Percentiles rank a stretch among this genome's conserved stretches.
Evolutionary conservation across 2,797 vertebrate genomes (phyloP).

Genomic region (Eleutherodactylus coqui): DNA sequence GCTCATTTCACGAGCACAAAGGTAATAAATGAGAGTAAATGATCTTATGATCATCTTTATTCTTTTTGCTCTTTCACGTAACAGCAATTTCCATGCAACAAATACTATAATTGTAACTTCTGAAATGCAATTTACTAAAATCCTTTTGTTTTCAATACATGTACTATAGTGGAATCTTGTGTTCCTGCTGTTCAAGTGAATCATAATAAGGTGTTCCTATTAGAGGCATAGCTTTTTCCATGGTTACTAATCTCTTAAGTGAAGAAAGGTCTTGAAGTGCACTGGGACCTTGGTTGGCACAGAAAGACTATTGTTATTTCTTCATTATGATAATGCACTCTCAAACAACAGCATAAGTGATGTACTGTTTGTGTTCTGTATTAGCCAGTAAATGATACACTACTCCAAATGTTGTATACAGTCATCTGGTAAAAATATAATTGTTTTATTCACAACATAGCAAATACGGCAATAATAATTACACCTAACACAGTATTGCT

Average conservation of each 20-base stretch:
- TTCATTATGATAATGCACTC: conserved; percentile 40
- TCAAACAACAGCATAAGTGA: conserved; percentile 51
- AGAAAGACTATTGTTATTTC: conserved; percentile 25
- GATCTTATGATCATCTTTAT: conserved; percentile 7
- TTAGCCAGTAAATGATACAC: conserved; percentile 42
- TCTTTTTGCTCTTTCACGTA: conserved; percentile 5
- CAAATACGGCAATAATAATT: conserved; percentile 46
- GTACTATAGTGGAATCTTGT: not conserved
- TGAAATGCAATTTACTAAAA: conserved; percentile 12
- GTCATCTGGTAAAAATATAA: not conserved
- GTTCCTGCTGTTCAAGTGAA: conserved; percentile 15
- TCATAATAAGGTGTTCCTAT: conserved; percentile 26
- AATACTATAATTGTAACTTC: not conserved
- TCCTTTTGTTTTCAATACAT: conserved; percentile 7
- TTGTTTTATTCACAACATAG: conserved; percentile 22
- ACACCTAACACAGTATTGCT: conserved; percentile 1
- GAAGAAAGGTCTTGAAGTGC: conserved; percentile 44
- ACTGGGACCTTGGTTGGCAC: not conserved
- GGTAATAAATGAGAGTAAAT: not conserved
- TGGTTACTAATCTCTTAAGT: conserved; percentile 41
- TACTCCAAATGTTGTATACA: conserved; percentile 29
- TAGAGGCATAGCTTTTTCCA: conserved; percentile 26
- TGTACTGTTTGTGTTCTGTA: conserved; percentile 21
- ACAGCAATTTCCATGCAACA: not conserved
- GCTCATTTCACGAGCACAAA: not conserved